A percentile compares a stretch with the other conserved stretches of the same genome.
Conservation (phyloP, 2,797 vertebrate species). For the Babyrousa celebensis region DNA sequence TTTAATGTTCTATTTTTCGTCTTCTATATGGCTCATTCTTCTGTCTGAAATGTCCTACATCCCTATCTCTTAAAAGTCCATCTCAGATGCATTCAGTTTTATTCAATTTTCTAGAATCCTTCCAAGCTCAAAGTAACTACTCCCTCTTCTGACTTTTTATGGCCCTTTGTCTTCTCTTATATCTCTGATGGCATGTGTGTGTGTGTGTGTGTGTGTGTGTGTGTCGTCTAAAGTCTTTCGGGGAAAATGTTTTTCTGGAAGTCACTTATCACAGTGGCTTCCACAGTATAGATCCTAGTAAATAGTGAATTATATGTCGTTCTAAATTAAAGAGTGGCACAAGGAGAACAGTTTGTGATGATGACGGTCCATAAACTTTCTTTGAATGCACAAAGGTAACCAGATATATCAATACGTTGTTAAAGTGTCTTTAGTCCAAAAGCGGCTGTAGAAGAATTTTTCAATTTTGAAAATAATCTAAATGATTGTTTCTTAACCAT, state of each 20-base stretch:
- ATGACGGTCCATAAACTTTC: neutral
- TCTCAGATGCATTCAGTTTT: constrained; percentile 17
- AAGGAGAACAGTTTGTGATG: neutral
- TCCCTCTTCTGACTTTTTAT: neutral
- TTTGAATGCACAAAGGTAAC: neutral
- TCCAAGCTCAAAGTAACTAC: neutral
- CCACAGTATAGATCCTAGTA: neutral
- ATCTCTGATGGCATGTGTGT: neutral
- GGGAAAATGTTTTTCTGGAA: neutral
- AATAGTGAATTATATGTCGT: neutral
- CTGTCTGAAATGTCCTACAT: neutral
- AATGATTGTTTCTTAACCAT: neutral
- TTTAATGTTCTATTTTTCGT: neutral
- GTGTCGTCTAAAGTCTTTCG: neutral
- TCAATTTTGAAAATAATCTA: constrained; percentile 25
- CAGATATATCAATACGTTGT: neutral
- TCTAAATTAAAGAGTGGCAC: neutral
- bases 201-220: neutral
- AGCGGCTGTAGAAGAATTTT: neutral
- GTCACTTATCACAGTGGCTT: neutral
- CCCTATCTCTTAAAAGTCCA: neutral
- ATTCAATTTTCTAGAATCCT: neutral
- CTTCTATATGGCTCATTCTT: neutral
- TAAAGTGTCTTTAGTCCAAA: neutral
- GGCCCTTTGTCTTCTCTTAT: neutral